These are phyloP conservation scores for Dicyrtoma fusca DNA, from an alignment of 2,888 invertebrate genomes.

Conservation along the genomic window DNA sequence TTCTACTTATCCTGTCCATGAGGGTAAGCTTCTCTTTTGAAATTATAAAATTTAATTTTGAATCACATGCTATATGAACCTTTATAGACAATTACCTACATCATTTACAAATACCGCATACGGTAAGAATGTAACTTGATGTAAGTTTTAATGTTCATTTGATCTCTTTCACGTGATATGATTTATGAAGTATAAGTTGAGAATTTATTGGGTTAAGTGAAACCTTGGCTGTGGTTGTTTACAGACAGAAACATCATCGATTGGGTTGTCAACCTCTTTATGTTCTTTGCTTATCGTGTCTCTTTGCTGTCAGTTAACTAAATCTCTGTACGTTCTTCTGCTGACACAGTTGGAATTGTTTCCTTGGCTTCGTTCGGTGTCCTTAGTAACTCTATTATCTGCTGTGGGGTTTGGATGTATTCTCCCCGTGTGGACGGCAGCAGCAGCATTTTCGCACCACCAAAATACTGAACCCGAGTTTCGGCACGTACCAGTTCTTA, in stretches of 20 bases:
- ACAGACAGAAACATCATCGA: conserved; percentile 41
- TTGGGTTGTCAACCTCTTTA: conserved; percentile 38
- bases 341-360: conserved; percentile 42
- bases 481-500: conserved; percentile 41
- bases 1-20: conserved; percentile 41
- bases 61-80: background rate
- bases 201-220: no score
- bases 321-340: conserved; percentile 45
- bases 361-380: conserved; percentile 52
- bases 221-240: background rate
- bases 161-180: no score
- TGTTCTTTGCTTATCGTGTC: conserved; percentile 46
- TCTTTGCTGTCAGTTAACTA: conserved; percentile 48
- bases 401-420: conserved; percentile 50
- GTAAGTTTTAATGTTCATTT: no score
- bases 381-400: conserved; percentile 45
- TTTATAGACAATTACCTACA: no score
- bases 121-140: no score
- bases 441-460: conserved; percentile 39
- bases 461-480: conserved; percentile 28
- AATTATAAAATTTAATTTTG: background rate
- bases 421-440: conserved; percentile 52
- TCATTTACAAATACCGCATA: no score
- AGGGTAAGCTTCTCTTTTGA: conserved; percentile 31
- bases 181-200: no score